Percentiles rank a stretch among this genome's conserved stretches.
phyloP scores from a whole-genome alignment of 2,797 vertebrate species.

The Linurgus olivaceus region DNA sequence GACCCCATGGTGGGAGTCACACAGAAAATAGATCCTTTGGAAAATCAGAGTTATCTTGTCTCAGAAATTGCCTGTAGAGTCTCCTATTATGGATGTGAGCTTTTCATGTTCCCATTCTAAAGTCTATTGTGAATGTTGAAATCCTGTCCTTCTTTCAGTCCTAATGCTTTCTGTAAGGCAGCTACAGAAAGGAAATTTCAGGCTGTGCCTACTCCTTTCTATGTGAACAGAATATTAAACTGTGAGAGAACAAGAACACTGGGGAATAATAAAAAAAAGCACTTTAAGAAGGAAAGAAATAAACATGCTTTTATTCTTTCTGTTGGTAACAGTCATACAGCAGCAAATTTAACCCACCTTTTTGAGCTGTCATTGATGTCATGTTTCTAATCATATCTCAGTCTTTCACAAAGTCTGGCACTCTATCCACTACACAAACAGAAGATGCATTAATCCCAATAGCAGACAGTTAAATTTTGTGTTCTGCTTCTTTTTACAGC shows the following conservation, averaged over 20 bases:
- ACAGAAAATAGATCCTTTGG: neutral
- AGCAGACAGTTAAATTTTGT: neutral
- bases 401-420: neutral
- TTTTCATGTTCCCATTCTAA: neutral
- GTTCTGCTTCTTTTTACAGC: neutral
- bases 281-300: neutral
- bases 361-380: neutral
- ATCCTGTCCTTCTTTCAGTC: neutral
- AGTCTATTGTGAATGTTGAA: neutral
- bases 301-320: neutral
- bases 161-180: neutral
- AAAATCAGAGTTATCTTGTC: neutral
- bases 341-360: neutral
- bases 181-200: neutral
- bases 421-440: neutral
- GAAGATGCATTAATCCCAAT: neutral
- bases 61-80: neutral
- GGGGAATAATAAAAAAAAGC: neutral
- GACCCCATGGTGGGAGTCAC: neutral
- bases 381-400: neutral
- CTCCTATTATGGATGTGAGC: neutral
- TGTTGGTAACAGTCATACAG: neutral
- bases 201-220: neutral
- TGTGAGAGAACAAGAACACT: neutral
- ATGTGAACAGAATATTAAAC: constrained; percentile 6